Conservation (phyloP, 2,113 vertebrate species). For the Sphyrna mokarran region DNA sequence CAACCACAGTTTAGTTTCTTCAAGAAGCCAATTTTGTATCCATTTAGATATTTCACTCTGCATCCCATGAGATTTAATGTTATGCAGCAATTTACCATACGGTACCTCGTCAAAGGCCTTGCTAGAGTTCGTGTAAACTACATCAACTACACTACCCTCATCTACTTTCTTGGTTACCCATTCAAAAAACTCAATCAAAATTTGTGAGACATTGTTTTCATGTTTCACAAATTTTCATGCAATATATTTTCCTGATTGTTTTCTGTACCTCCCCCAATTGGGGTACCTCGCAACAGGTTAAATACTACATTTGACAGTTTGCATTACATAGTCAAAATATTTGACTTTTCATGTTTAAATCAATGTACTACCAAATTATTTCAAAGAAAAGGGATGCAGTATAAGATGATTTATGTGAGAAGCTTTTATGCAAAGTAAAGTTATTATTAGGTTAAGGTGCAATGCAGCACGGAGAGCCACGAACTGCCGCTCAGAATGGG, state of each 20-base stretch:
- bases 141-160: too few species aligned
- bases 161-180: too few species aligned
- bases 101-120: too few species aligned
- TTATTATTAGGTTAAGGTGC: not conserved
- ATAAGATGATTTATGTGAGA: not conserved
- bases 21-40: too few species aligned
- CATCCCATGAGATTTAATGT: too few species aligned
- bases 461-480: constrained; percentile 36
- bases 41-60: too few species aligned
- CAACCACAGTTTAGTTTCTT: too few species aligned
- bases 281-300: not conserved
- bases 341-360: not conserved
- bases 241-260: not conserved
- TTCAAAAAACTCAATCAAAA: too few species aligned
- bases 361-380: not conserved
- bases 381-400: not conserved
- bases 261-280: not conserved
- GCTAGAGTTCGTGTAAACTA: too few species aligned
- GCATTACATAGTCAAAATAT: not conserved
- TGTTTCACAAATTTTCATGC: too few species aligned
- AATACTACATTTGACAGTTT: not conserved
- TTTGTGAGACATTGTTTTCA: too few species aligned
- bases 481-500: constrained; percentile 20
- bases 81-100: too few species aligned
- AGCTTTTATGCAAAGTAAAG: not conserved